These are phyloP conservation scores for Apotomis capreana DNA, from an alignment of 2,888 invertebrate genomes.

Conservation along the genomic window DNA sequence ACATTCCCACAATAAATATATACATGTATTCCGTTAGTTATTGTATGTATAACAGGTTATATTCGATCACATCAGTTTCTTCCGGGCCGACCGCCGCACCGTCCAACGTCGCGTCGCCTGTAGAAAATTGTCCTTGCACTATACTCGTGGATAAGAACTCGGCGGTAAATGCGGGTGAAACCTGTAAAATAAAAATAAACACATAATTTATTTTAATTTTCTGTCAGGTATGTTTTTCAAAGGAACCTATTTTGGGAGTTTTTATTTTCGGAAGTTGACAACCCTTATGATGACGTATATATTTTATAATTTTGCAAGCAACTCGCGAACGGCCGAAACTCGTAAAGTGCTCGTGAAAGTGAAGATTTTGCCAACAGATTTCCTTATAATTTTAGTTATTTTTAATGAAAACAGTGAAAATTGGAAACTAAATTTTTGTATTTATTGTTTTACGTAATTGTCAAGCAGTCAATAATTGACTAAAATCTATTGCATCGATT, in stretches of 20 bases:
- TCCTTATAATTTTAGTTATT: no score
- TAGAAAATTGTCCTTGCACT: constrained; percentile 54
- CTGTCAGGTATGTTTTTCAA: no score
- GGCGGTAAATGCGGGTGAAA: constrained; percentile 65
- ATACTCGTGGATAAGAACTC: constrained; percentile 59
- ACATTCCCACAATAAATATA: constrained; percentile 64
- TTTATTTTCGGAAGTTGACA: background rate
- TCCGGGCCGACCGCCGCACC: constrained; percentile 42
- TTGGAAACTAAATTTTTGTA: no score
- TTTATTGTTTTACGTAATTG: no score
- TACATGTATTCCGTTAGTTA: constrained; percentile 58
- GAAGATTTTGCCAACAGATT: no score
- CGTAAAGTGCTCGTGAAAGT: no score
- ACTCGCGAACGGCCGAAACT: no score
- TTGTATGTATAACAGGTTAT: constrained; percentile 49
- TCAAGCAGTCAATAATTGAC: no score
- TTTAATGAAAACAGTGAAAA: no score
- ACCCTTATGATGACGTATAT: background rate
- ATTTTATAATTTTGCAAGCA: no score
- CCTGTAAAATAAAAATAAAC: constrained; percentile 50
- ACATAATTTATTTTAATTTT: no score
- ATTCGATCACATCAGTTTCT: constrained; percentile 39
- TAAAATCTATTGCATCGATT: no score
- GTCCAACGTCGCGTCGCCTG: constrained; percentile 34
- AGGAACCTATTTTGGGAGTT: background rate